Percentiles rank a stretch among this genome's conserved stretches.
These are phyloP conservation scores for Spizaetus ornatus DNA, from an alignment of 2,113 vertebrate genomes.

Conservation along the genomic window DNA sequence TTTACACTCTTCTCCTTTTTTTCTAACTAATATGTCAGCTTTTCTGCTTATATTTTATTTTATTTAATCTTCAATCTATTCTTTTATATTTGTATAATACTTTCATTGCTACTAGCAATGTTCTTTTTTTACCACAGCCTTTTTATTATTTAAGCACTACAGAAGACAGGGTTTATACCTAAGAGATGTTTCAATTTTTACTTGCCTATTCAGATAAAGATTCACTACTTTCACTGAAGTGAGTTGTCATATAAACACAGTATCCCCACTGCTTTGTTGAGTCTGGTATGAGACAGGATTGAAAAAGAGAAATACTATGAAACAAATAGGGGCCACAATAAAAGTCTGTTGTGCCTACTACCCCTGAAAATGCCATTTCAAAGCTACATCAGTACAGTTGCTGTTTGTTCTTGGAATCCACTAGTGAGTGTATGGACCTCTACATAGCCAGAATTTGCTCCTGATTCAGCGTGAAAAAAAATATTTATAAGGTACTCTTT, in stretches of 20 bases:
- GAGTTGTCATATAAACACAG: not conserved
- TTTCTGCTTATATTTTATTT: not conserved
- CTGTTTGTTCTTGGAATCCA: not conserved
- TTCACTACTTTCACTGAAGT: not conserved
- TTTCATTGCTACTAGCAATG: not conserved
- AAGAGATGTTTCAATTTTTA: constrained; percentile 3
- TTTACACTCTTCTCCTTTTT: not conserved
- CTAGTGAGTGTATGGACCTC: not conserved
- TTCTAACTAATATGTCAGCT: not conserved
- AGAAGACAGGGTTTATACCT: not conserved
- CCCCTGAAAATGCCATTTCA: not conserved
- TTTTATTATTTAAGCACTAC: not conserved
- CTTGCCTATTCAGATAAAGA: not conserved
- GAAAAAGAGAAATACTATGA: not conserved
- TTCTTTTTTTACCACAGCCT: not conserved
- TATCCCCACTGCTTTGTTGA: not conserved
- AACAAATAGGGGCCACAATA: not conserved
- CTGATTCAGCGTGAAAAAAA: not conserved
- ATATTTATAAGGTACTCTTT: not conserved
- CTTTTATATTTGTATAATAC: not conserved
- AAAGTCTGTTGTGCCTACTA: not conserved
- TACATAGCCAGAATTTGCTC: not conserved
- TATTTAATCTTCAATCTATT: not conserved
- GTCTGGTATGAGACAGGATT: not conserved
- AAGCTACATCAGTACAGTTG: not conserved